These are phyloP conservation scores for Pherbina coryleti DNA, from an alignment of 2,888 invertebrate genomes.

Conservation along the genomic window DNA sequence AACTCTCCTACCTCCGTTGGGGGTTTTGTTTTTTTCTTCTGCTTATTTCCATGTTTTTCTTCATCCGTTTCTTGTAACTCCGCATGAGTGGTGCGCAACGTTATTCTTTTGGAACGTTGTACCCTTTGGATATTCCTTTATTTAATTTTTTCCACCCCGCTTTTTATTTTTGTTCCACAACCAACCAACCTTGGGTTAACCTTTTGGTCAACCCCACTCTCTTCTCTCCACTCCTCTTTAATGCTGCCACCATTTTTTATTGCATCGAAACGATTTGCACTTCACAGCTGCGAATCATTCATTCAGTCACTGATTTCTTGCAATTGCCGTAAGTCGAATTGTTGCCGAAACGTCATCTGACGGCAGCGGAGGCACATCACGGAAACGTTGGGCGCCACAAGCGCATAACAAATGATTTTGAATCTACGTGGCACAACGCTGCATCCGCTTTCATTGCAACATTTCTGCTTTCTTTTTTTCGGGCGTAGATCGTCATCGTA, in stretches of 20 bases:
- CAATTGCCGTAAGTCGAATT: slow-evolving; percentile 28
- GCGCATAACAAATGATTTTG: slow-evolving; percentile 16
- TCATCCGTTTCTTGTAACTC: slow-evolving; percentile 38
- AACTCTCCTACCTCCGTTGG: background rate
- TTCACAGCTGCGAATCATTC: slow-evolving; percentile 29
- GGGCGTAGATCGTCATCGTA: background rate
- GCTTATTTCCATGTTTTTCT: slow-evolving; percentile 28
- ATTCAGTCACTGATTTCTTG: slow-evolving; percentile 24
- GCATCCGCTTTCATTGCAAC: background rate
- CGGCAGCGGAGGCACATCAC: slow-evolving; percentile 8
- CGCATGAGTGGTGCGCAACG: background rate
- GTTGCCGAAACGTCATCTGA: slow-evolving; percentile 24
- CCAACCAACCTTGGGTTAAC: background rate
- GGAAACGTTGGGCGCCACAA: slow-evolving; percentile 16
- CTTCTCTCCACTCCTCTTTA: background rate
- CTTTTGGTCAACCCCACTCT: background rate
- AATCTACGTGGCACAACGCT: slow-evolving; percentile 15
- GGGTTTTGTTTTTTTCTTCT: slow-evolving; percentile 26
- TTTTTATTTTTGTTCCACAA: background rate
- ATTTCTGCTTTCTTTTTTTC: background rate
- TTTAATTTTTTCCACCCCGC: background rate
- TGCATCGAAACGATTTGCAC: slow-evolving; percentile 29
- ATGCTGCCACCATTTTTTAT: slow-evolving; percentile 11
- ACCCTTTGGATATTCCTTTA: background rate
- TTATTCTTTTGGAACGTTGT: background rate